Conservation (phyloP, 2,113 vertebrate species). For the Syngnathus scovelli region DNA sequence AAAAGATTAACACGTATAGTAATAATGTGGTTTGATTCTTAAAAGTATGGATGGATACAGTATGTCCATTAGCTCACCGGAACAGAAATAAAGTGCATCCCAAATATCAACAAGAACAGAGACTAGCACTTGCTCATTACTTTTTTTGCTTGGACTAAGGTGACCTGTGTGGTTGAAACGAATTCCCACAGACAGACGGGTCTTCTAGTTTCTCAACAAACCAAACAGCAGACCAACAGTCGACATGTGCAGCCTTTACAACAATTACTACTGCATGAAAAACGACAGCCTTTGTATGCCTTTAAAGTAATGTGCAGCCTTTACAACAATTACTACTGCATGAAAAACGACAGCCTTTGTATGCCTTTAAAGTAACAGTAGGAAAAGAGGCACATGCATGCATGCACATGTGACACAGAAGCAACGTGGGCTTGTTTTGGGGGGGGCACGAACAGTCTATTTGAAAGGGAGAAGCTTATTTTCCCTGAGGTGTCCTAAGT, state of each 20-base stretch:
- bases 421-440: conserved; percentile 8
- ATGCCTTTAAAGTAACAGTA: background rate
- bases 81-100: no score
- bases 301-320: conserved; percentile 6
- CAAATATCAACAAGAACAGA: background rate
- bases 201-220: conserved; percentile 26
- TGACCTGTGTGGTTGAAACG: conserved; percentile 13
- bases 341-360: conserved; percentile 25
- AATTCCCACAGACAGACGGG: conserved; percentile 27
- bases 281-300: conserved; percentile 11
- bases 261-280: conserved; percentile 38
- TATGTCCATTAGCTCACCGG: background rate
- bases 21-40: background rate
- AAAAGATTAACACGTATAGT: no score
- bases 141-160: conserved; percentile 9
- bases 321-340: conserved; percentile 35
- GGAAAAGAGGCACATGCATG: conserved; percentile 10
- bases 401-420: conserved; percentile 5
- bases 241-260: conserved; percentile 27
- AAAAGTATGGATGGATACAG: background rate
- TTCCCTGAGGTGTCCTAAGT: conserved; percentile 18
- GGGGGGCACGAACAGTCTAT: conserved; percentile 7
- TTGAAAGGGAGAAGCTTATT: conserved; percentile 18
- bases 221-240: conserved; percentile 26
- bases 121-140: background rate